Evolutionary conservation across 64 coral and sea anemone genomes (phyloP).

Genomic region (Pocillopora damicornis): DNA sequence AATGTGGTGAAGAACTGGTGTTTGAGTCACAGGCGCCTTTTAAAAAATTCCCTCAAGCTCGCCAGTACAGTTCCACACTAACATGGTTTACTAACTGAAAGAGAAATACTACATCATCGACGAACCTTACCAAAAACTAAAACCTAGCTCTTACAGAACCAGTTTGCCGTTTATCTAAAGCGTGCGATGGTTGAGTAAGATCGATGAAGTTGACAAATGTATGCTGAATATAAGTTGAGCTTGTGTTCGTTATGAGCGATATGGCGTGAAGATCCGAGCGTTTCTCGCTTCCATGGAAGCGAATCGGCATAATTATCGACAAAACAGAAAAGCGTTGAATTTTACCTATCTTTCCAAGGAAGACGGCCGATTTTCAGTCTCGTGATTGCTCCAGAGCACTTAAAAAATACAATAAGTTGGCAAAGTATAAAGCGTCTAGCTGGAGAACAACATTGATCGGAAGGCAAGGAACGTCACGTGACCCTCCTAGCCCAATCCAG

Average conservation of each 20-base stretch:
- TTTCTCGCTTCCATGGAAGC: background rate
- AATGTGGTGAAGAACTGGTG: background rate
- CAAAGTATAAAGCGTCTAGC: constrained; percentile 8
- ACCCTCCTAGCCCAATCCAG: constrained; percentile 15
- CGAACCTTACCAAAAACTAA: background rate
- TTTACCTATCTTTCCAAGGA: constrained; percentile 20
- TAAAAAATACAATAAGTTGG: constrained; percentile 15
- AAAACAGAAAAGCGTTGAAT: background rate
- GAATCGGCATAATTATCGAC: background rate
- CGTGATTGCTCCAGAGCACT: background rate
- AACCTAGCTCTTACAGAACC: constrained; percentile 9
- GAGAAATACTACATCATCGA: background rate
- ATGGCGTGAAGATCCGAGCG: background rate
- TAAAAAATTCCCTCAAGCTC: constrained; percentile 9
- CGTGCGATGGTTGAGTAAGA: background rate
- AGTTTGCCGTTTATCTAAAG: background rate
- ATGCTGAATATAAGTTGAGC: constrained; percentile 45
- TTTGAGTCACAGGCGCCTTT: background rate
- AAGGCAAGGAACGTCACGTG: constrained; percentile 28
- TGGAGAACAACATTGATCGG: constrained; percentile 37
- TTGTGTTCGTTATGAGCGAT: background rate
- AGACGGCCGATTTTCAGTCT: constrained; percentile 2
- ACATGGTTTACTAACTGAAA: constrained; percentile 40
- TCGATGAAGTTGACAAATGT: constrained; percentile 30
- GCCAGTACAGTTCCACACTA: background rate